phyloP scores from a whole-genome alignment of 1,140 invertebrate genomes.

The Geopemphigus sp. region DNA sequence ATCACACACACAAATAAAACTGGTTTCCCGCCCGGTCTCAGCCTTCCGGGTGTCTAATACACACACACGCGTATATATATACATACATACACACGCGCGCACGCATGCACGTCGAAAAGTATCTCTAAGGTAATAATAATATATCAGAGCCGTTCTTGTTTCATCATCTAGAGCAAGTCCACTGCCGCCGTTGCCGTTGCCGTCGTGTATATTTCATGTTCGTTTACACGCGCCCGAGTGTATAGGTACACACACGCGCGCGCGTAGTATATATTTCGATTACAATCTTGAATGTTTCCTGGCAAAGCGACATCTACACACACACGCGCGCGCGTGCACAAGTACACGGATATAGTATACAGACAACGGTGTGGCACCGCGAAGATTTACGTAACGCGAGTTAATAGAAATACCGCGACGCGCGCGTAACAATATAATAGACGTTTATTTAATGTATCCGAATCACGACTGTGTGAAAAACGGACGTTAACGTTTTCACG shows the following conservation, averaged over 20 bases:
- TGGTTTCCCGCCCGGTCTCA: slow-evolving; percentile 37
- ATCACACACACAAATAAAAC: slow-evolving; percentile 15
- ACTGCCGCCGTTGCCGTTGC: background rate
- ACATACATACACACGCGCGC: background rate
- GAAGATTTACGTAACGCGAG: slow-evolving; percentile 16
- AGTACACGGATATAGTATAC: background rate
- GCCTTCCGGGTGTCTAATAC: slow-evolving; percentile 46
- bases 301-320: slow-evolving; percentile 12
- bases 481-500: background rate
- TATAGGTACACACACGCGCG: no score
- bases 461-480: background rate
- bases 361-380: background rate
- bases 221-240: slow-evolving; percentile 22
- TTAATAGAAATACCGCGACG: background rate
- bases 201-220: slow-evolving; percentile 31
- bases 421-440: no score
- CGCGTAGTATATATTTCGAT: slow-evolving; percentile 41
- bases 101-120: background rate
- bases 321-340: background rate
- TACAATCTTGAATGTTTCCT: slow-evolving; percentile 28
- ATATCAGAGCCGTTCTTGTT: slow-evolving; percentile 44
- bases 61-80: background rate
- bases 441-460: background rate
- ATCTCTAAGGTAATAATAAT: slow-evolving; percentile 48
- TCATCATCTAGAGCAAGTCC: slow-evolving; percentile 45